Evolutionary conservation across 2,888 invertebrate species (phyloP).

Genomic region (Heliconius erato): DNA sequence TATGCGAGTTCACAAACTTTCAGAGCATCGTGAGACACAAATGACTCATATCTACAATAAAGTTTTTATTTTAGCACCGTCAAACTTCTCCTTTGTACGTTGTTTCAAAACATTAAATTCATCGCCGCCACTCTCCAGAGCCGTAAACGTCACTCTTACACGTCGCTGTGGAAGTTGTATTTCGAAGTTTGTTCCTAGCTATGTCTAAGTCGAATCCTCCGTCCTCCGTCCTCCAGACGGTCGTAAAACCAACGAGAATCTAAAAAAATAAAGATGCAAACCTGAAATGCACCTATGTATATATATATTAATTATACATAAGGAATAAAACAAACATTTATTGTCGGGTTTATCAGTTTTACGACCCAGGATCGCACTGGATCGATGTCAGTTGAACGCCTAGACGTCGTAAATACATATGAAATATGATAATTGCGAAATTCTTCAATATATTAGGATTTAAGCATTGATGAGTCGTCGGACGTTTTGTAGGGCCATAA

Average conservation of each 20-base stretch:
- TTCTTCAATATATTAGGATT: conserved; percentile 86
- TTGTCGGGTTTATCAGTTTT: conserved; percentile 79
- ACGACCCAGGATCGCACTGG: conserved; percentile 76
- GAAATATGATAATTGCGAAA: conserved; percentile 86
- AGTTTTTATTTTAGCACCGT: conserved; percentile 64
- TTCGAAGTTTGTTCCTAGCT: conserved; percentile 49
- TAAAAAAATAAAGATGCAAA: conserved; percentile 70
- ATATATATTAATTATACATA: conserved; percentile 70
- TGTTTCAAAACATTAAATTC: conserved; percentile 60
- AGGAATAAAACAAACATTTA: conserved; percentile 79
- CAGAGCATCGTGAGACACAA: conserved; percentile 59
- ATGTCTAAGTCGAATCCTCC: conserved; percentile 29
- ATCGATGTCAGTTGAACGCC: conserved; percentile 80
- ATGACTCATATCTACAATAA: conserved; percentile 64
- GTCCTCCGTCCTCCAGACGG: conserved; percentile 56
- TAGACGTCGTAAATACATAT: conserved; percentile 85
- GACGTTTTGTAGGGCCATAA: conserved; percentile 84
- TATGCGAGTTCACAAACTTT: conserved; percentile 58
- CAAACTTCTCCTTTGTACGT: conserved; percentile 46
- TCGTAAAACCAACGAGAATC: conserved; percentile 66
- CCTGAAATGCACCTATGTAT: conserved; percentile 56
- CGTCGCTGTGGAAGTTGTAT: conserved; percentile 52
- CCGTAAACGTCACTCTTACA: conserved; percentile 58
- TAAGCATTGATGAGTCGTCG: conserved; percentile 84
- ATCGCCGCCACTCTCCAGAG: conserved; percentile 57